These are phyloP conservation scores for Zoanthus sociatus DNA, from an alignment of 92 coral and sea anemone genomes.

Conservation along the genomic window DNA sequence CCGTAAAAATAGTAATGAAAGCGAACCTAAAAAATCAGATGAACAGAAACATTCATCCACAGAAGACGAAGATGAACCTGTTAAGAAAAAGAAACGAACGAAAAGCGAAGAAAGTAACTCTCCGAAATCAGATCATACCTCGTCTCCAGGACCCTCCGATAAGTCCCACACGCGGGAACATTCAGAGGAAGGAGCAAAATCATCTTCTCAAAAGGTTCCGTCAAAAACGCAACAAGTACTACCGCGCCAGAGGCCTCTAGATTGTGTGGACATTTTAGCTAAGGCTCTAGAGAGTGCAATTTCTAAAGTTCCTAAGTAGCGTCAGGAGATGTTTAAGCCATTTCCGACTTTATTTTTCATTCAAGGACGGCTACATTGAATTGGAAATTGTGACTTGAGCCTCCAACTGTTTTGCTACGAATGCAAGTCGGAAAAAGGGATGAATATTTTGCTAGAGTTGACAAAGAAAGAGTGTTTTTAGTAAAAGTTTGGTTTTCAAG, in stretches of 20 bases:
- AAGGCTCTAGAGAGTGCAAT: conserved; percentile 45
- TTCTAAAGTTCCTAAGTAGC: conserved; percentile 37
- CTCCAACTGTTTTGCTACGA: background rate
- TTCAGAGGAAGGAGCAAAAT: conserved; percentile 1
- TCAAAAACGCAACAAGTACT: conserved; percentile 16
- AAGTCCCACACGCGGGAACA: background rate
- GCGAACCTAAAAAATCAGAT: background rate
- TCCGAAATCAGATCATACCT: conserved; percentile 5
- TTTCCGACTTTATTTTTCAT: background rate
- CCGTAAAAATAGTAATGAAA: conserved; percentile 32
- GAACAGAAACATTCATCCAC: conserved; percentile 27
- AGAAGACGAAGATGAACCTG: conserved; percentile 36
- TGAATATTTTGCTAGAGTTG: too few species aligned
- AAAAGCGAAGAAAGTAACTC: conserved; percentile 15
- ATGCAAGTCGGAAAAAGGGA: too few species aligned
- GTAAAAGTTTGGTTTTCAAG: too few species aligned
- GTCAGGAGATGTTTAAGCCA: background rate
- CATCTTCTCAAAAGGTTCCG: conserved; percentile 23
- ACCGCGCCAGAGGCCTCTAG: conserved; percentile 22
- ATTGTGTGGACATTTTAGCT: conserved; percentile 38
- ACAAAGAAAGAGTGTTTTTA: too few species aligned
- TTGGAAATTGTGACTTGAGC: background rate
- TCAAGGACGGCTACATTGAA: background rate
- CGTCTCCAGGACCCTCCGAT: conserved; percentile 42
- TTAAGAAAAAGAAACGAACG: conserved; percentile 36